A percentile compares a stretch with the other conserved stretches of the same genome.
Evolutionary conservation across 2,113 vertebrate genomes (phyloP).

Genomic region (Neodon shergylaensis): DNA sequence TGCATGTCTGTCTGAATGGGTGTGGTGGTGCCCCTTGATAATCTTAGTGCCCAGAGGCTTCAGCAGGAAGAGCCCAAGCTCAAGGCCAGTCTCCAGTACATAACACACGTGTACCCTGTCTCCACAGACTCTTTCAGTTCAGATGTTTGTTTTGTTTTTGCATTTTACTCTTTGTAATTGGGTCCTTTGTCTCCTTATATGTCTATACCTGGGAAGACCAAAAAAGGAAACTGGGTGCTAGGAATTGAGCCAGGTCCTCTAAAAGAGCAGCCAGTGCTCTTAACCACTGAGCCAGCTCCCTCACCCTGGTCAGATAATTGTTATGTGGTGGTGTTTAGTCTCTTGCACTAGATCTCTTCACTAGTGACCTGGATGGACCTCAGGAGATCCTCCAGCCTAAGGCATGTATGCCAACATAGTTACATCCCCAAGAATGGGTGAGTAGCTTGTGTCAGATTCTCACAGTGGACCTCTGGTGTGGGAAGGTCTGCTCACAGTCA

Average conservation of each 20-base stretch:
- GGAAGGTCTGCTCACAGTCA: slow-evolving; percentile 11
- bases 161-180: not conserved
- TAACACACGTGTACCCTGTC: not conserved
- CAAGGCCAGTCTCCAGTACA: not conserved
- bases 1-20: not conserved
- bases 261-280: not conserved
- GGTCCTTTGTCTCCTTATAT: not conserved
- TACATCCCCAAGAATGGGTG: not conserved
- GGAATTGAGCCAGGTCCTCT: not conserved
- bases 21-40: not conserved
- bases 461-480: not conserved
- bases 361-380: not conserved
- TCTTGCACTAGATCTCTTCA: not conserved
- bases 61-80: not conserved
- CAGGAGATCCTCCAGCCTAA: not conserved
- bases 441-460: slow-evolving; percentile 8
- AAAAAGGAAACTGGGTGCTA: not conserved
- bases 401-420: not conserved
- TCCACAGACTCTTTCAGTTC: not conserved
- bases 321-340: not conserved
- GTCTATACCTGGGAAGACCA: not conserved
- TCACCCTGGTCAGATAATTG: not conserved
- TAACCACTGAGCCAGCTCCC: not conserved
- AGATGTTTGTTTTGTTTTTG: not conserved
- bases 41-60: not conserved